Base-by-base conservation (phyloP, 2,797 vertebrate genomes). In the Eleutherodactylus coqui region DNA sequence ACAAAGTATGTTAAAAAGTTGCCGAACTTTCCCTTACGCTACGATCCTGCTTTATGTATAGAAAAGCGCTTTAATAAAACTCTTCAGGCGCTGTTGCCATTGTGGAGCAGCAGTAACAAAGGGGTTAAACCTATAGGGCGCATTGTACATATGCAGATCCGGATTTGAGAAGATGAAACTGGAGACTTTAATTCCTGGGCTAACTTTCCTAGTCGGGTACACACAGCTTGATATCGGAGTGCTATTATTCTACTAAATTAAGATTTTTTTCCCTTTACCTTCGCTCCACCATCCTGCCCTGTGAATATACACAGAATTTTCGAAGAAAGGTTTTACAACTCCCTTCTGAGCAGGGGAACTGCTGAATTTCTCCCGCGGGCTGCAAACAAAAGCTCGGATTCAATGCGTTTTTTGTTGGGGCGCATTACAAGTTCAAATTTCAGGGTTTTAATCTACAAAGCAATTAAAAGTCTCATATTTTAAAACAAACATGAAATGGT, bases 221-320 rank as follows among this genome's bases (percentile, higher is more conserved):
- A 45, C 84, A 75, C 84, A 85, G 77, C 77, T 32, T 85, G 84
- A 85, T 75, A 75, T 58, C 53, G 41, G 58, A 64, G 58, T 45
- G 5, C 77, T 80, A 81, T 86, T 81, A 86, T 86, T 86, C 72
- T 13, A 21, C 84, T 81, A 81, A 80, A 85, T 85, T 80, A 81
- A 81, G 67, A 69, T 78, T 29, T 45, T 58, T 78, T 34, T 69
- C 41, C 34, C n/a, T 17, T n/a, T 72, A 34, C 45, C 34, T 51
- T 36, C 60, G 10, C 58, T 43, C 29, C 47, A 11, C 49, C 34
- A 24, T 70, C 69, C 84, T 81, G 21, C 55, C 47, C 73, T 69
- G 29, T 70, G 75, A 85, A 69, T 78, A 69, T 67, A 77, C 53
- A 34, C 47, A 36, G 77, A 81, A 72, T 70, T 85, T 80, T 47